phyloP scores from a whole-genome alignment of 2,888 invertebrate species.

The Antheraea yamamai region DNA sequence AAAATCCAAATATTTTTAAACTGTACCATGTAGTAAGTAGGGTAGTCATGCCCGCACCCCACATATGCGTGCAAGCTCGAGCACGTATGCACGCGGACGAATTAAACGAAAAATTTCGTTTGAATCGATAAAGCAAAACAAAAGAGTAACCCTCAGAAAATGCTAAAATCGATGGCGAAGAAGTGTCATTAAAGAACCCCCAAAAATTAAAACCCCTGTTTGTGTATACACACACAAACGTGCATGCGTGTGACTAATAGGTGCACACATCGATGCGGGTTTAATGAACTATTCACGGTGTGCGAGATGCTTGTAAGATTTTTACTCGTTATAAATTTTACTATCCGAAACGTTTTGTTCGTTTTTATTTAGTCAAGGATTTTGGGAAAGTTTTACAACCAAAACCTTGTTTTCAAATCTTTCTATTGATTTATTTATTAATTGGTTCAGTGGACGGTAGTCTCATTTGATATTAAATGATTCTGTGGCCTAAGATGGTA shows the following conservation, averaged over 20 bases:
- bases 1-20: background rate
- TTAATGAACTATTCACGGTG: slow-evolving; percentile 41
- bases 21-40: slow-evolving; percentile 6
- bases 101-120: slow-evolving; percentile 56
- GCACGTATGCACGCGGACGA: slow-evolving; percentile 60
- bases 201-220: slow-evolving; percentile 77
- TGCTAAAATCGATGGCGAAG: slow-evolving; percentile 79
- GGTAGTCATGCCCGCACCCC: slow-evolving; percentile 45
- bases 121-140: slow-evolving; percentile 75
- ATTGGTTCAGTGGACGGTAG: background rate
- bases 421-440: background rate
- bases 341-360: background rate
- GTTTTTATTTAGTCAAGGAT: background rate
- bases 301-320: slow-evolving; percentile 34
- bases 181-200: slow-evolving; percentile 82
- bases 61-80: slow-evolving; percentile 43
- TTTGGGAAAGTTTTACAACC: background rate
- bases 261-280: slow-evolving; percentile 22
- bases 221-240: slow-evolving; percentile 52
- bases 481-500: background rate
- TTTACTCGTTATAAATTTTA: slow-evolving; percentile 22
- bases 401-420: background rate
- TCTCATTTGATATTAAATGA: background rate
- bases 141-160: slow-evolving; percentile 76
- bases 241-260: slow-evolving; percentile 35